Percentiles rank a stretch among this genome's conserved stretches.
These are phyloP conservation scores for Diachrysia chrysitis DNA, from an alignment of 2,888 invertebrate genomes.

Conservation along the genomic window DNA sequence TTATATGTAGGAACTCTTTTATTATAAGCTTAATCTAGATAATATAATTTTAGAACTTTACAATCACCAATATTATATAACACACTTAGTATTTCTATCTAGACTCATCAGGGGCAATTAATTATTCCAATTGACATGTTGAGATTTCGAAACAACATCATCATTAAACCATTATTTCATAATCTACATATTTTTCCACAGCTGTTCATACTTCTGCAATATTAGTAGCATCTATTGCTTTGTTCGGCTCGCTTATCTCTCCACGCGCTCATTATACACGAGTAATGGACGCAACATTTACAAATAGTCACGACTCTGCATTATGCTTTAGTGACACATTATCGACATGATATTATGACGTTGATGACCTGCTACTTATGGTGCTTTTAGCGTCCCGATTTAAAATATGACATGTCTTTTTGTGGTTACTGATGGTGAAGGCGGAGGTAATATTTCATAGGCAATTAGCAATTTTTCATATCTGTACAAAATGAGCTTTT, in stretches of 20 bases:
- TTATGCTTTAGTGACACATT: slow-evolving; percentile 64
- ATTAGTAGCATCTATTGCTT: slow-evolving; percentile 63
- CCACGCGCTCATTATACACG: slow-evolving; percentile 65
- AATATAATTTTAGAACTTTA: too few relatives aligned
- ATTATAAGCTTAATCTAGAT: neutral
- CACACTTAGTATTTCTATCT: neutral
- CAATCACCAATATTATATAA: neutral
- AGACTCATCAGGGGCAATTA: neutral
- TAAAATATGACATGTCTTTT: slow-evolving; percentile 60
- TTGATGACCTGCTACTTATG: slow-evolving; percentile 61
- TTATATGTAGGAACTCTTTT: neutral
- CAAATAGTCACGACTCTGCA: slow-evolving; percentile 73
- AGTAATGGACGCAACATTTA: slow-evolving; percentile 75
- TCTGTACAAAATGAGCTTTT: slow-evolving; percentile 53
- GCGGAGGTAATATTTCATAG: slow-evolving; percentile 55
- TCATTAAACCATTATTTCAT: slow-evolving; percentile 32
- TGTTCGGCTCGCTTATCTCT: slow-evolving; percentile 62
- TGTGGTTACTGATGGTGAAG: slow-evolving; percentile 50
- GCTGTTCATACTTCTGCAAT: slow-evolving; percentile 51
- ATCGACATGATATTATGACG: slow-evolving; percentile 66
- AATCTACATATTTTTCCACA: slow-evolving; percentile 30
- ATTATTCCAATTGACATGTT: slow-evolving; percentile 34
- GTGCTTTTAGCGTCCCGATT: slow-evolving; percentile 59
- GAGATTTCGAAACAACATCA: slow-evolving; percentile 31
- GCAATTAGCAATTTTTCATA: slow-evolving; percentile 62